A percentile compares a stretch with the other conserved stretches of the same genome.
Conservation (phyloP, 2,888 invertebrate species). For the Dastarcus helophoroides region DNA sequence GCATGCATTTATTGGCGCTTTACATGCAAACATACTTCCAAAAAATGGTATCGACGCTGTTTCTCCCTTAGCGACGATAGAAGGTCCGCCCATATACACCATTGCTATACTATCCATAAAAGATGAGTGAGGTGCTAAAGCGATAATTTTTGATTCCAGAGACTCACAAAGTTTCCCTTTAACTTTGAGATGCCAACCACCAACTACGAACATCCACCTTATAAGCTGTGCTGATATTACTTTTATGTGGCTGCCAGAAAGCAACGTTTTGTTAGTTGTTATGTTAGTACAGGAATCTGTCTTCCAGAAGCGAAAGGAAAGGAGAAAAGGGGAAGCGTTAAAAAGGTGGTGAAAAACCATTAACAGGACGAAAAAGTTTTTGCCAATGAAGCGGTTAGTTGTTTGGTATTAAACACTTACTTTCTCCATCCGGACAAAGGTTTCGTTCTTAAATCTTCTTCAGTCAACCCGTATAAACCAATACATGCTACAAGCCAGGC, state of each 20-base stretch:
- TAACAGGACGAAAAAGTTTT: background rate
- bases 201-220: constrained; percentile 63
- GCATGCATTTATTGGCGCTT: no score
- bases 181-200: constrained; percentile 73
- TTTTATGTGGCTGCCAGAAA: constrained; percentile 41
- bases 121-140: constrained; percentile 82
- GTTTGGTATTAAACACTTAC: constrained; percentile 39
- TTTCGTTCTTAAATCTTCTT: constrained; percentile 63
- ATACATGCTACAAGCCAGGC: constrained; percentile 79
- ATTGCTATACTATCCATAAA: constrained; percentile 83
- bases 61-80: constrained; percentile 83
- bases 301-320: no score
- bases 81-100: constrained; percentile 71
- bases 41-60: constrained; percentile 72
- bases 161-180: constrained; percentile 52
- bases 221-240: constrained; percentile 55
- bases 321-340: background rate
- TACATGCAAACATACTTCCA: constrained; percentile 59
- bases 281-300: background rate
- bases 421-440: constrained; percentile 86
- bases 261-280: constrained; percentile 2
- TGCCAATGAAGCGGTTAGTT: constrained; percentile 1
- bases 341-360: no score
- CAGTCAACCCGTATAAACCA: constrained; percentile 67
- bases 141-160: constrained; percentile 69